Conservation (phyloP, 1,140 invertebrate species). For the Andrena cerasifolii region DNA sequence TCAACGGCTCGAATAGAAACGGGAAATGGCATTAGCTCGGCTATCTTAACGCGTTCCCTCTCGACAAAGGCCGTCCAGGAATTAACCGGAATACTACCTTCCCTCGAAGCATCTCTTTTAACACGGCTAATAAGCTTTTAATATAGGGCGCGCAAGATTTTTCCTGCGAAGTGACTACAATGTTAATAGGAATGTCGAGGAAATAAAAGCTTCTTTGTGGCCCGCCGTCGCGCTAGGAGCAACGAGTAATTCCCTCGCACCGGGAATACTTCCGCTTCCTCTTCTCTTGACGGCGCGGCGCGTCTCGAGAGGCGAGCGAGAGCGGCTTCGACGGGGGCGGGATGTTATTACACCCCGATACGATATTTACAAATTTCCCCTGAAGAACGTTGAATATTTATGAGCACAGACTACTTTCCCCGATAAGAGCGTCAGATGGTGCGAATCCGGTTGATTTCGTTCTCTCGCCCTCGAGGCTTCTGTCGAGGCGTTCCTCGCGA, state of each 20-base stretch:
- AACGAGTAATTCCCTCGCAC: no score
- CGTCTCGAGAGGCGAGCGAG: no score
- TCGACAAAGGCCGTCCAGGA: neutral
- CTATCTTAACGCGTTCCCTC: neutral
- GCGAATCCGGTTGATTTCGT: neutral
- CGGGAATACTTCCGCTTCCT: neutral
- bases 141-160: neutral
- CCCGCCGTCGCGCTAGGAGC: neutral
- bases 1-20: no score
- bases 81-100: neutral
- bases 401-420: neutral
- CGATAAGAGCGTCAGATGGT: conserved; percentile 16
- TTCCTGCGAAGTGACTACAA: neutral
- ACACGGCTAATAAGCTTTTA: conserved; percentile 35
- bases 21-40: no score
- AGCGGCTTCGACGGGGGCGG: neutral
- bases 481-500: neutral
- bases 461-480: neutral
- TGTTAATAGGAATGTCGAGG: conserved; percentile 5
- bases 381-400: conserved; percentile 21
- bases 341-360: conserved; percentile 9
- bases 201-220: neutral
- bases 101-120: neutral
- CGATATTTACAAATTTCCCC: conserved; percentile 32
- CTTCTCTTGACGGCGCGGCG: neutral